phyloP scores from a whole-genome alignment of 2,113 vertebrate genomes.

The Pomatostomus ruficeps region DNA sequence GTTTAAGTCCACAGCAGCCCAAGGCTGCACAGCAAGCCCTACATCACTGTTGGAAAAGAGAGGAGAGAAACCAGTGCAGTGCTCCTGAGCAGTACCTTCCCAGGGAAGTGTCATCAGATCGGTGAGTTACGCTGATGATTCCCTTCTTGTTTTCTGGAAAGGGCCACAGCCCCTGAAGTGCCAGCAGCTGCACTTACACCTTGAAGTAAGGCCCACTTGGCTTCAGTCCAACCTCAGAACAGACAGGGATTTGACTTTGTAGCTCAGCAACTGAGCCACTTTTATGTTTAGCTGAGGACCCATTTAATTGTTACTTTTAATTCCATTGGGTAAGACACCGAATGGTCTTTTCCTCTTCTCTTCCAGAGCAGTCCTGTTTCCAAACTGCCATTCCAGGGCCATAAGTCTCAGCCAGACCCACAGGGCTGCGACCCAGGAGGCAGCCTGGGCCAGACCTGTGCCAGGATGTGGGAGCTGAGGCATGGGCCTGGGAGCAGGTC shows the following conservation, averaged over 20 bases:
- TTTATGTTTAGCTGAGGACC: neutral
- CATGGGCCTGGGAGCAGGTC: neutral
- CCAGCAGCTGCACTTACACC: neutral
- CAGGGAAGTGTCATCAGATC: neutral
- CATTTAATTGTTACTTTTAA: neutral
- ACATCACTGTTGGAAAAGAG: neutral
- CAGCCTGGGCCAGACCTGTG: neutral
- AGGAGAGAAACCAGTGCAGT: neutral
- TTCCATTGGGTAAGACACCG: neutral
- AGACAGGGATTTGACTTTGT: neutral
- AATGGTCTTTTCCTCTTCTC: neutral
- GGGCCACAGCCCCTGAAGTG: neutral
- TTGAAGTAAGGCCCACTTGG: neutral
- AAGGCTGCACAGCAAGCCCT: neutral
- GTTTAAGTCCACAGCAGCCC: neutral
- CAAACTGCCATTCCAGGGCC: neutral
- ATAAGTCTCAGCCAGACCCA: neutral
- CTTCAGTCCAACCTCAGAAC: neutral
- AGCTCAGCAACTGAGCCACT: neutral
- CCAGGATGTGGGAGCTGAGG: neutral
- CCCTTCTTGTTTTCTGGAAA: neutral
- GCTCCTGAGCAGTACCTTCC: neutral
- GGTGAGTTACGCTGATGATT: neutral
- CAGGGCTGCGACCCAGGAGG: neutral
- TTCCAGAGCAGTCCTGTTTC: neutral